A percentile compares a stretch with the other conserved stretches of the same genome.
phyloP scores from a whole-genome alignment of 2,113 vertebrate genomes.

The Delphinus delphis region DNA sequence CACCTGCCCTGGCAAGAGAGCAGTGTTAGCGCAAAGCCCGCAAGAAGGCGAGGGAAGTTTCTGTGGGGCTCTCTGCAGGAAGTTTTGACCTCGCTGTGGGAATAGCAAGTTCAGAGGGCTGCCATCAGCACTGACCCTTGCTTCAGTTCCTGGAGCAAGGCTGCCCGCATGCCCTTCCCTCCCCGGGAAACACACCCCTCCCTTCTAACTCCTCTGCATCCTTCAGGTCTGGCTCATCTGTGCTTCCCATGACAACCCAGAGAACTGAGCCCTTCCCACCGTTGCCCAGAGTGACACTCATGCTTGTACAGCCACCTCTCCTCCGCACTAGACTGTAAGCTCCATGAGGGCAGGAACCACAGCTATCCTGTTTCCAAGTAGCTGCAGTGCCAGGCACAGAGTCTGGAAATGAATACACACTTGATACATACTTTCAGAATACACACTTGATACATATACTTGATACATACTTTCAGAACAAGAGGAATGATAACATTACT shows the following conservation, averaged over 20 bases:
- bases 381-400: background rate
- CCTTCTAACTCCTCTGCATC: background rate
- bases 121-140: too few relatives aligned
- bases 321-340: background rate
- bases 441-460: too few relatives aligned
- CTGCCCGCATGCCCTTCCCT: background rate
- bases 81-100: background rate
- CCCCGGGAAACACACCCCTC: background rate
- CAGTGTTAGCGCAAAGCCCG: background rate
- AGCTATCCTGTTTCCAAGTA: background rate
- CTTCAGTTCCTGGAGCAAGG: background rate
- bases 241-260: background rate
- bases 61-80: background rate
- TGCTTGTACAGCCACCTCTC: background rate
- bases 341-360: background rate
- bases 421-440: background rate
- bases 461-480: background rate
- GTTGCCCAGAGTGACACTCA: background rate
- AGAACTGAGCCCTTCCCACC: background rate
- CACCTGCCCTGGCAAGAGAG: background rate
- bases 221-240: background rate
- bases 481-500: background rate
- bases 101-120: background rate
- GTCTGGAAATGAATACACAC: background rate
- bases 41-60: background rate